Conservation (phyloP, 2,888 invertebrate genomes). For the Plutella xylostella region DNA sequence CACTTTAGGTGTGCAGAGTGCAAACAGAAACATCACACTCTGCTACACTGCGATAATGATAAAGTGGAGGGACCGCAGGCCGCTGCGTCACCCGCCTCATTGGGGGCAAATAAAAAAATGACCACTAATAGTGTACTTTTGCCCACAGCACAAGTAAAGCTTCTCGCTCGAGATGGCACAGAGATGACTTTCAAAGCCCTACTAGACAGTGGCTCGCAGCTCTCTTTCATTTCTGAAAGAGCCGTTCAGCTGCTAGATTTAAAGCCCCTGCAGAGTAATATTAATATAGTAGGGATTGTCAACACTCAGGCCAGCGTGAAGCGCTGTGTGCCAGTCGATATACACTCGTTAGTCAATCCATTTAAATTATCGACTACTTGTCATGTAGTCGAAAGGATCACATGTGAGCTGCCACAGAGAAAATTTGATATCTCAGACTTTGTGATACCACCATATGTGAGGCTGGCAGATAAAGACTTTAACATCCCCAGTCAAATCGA, state of each 20-base stretch:
- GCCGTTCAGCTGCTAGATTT: not conserved
- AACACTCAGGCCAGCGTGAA: not conserved
- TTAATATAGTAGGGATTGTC: not conserved
- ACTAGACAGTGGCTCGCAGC: constrained; percentile 1
- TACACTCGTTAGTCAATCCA: not conserved
- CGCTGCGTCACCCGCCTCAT: no score
- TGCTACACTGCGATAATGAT: no score
- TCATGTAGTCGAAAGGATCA: not conserved
- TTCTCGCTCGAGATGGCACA: no score
- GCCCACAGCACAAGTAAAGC: no score
- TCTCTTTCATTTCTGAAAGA: not conserved
- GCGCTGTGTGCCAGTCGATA: not conserved
- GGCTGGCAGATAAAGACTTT: not conserved
- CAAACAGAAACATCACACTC: no score
- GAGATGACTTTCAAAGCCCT: no score
- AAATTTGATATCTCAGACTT: not conserved
- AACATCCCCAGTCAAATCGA: not conserved
- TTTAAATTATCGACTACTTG: not conserved
- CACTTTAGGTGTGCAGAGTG: no score
- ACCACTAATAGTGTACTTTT: no score
- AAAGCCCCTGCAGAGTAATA: not conserved
- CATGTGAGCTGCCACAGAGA: not conserved
- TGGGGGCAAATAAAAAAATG: no score
- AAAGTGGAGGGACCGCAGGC: no score
- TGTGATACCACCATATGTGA: not conserved